These are phyloP conservation scores for Actinemys pallida DNA, from an alignment of 2,113 vertebrate species.

Conservation along the genomic window DNA sequence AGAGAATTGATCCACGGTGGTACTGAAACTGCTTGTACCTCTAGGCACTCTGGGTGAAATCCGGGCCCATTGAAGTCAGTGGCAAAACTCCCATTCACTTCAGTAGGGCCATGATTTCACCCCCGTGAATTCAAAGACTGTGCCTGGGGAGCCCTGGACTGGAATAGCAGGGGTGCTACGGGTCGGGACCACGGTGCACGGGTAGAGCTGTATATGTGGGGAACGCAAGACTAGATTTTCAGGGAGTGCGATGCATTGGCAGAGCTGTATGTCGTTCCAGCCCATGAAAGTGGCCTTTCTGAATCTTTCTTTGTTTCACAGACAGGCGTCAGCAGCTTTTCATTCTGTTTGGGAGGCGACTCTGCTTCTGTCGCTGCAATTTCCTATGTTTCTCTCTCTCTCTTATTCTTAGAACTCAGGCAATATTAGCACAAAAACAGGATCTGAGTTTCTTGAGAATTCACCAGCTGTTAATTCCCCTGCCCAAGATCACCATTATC, in stretches of 20 bases:
- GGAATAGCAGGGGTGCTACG: accelerated
- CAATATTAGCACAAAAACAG: slow-evolving; percentile 73
- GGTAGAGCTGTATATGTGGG: not conserved
- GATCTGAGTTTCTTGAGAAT: slow-evolving; percentile 65
- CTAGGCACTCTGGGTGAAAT: not conserved
- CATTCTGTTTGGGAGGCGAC: slow-evolving; percentile 69
- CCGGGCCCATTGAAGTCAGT: not conserved
- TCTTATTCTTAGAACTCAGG: slow-evolving; percentile 32
- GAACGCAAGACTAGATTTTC: not conserved
- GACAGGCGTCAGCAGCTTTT: slow-evolving; percentile 51
- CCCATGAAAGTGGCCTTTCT: not conserved
- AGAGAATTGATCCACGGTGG: not conserved
- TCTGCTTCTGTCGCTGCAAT: slow-evolving; percentile 64
- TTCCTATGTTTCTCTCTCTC: slow-evolving; percentile 73
- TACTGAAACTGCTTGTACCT: not conserved
- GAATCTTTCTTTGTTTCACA: slow-evolving; percentile 66
- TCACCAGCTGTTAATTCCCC: slow-evolving; percentile 60
- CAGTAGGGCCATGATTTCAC: not conserved
- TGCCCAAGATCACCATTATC: not conserved
- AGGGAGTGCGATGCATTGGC: not conserved
- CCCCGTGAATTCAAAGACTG: not conserved
- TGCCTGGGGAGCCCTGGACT: accelerated
- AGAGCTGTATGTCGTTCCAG: not conserved
- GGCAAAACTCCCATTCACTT: not conserved
- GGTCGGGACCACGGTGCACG: not conserved